phyloP scores from a whole-genome alignment of 2,797 vertebrate species.

The Rhincodon typus region DNA sequence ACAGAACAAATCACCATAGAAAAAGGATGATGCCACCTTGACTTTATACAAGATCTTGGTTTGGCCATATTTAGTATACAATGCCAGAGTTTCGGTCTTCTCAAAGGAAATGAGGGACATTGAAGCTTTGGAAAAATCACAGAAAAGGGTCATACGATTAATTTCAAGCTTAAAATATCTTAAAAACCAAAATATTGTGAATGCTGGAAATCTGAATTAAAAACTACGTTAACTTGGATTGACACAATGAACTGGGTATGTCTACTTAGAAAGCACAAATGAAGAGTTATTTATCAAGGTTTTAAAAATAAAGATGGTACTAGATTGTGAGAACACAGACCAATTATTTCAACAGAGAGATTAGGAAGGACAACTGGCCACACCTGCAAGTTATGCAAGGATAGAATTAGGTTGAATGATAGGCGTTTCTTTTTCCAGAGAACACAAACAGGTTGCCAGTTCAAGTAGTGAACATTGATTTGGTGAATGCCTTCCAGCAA shows the following conservation, averaged over 20 bases:
- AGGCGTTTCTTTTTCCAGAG: neutral
- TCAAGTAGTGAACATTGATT: neutral
- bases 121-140: neutral
- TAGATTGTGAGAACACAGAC: neutral
- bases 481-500: neutral
- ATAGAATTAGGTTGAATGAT: neutral
- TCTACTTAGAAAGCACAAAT: neutral
- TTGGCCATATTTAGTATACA: neutral
- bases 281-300: neutral
- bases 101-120: neutral
- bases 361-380: neutral
- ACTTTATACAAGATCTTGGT: neutral
- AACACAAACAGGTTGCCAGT: neutral
- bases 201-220: too few relatives aligned
- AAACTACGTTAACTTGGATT: neutral
- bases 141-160: neutral
- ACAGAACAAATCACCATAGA: neutral
- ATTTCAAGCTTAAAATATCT: neutral
- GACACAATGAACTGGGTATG: neutral
- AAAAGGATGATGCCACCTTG: neutral
- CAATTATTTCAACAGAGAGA: slow-evolving; percentile 7
- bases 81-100: neutral
- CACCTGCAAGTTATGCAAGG: neutral
- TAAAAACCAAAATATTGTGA: neutral
- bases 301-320: neutral